Evolutionary conservation across 1,140 invertebrate species (phyloP).

Genomic region (Chlorops oryzae): DNA sequence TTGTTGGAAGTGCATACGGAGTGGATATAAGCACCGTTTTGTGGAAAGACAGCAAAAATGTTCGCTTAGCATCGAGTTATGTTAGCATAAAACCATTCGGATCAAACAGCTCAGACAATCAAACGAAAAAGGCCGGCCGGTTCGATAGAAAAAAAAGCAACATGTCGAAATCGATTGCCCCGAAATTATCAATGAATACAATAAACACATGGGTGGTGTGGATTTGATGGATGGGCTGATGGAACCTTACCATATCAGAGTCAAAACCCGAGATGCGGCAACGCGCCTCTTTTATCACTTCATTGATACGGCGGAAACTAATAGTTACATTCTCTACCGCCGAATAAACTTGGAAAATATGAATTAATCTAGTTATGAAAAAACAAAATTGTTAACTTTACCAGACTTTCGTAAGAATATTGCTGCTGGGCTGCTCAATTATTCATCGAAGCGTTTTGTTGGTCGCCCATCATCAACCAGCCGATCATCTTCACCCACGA

Average conservation of each 20-base stretch:
- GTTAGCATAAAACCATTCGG: conserved; percentile 25
- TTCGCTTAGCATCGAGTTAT: conserved; percentile 44
- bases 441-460: too few species aligned
- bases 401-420: too few species aligned
- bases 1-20: conserved; percentile 16
- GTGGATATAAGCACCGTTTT: conserved; percentile 29
- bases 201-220: conserved; percentile 51
- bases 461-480: too few species aligned
- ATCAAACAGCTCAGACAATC: not conserved
- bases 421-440: too few species aligned
- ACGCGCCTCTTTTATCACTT: conserved; percentile 47
- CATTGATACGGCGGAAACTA: conserved; percentile 34
- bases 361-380: too few species aligned
- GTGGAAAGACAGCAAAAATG: conserved; percentile 46
- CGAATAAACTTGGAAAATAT: too few species aligned
- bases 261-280: conserved; percentile 47
- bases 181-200: conserved; percentile 48
- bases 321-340: not conserved
- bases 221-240: conserved; percentile 47
- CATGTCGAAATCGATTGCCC: conserved; percentile 45
- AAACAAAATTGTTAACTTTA: too few species aligned
- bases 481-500: too few species aligned
- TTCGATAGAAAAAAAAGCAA: conserved; percentile 24
- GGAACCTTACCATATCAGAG: conserved; percentile 42
- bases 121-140: not conserved